Conservation (phyloP, 2,888 invertebrate genomes). For the Orthonevra nobilis region DNA sequence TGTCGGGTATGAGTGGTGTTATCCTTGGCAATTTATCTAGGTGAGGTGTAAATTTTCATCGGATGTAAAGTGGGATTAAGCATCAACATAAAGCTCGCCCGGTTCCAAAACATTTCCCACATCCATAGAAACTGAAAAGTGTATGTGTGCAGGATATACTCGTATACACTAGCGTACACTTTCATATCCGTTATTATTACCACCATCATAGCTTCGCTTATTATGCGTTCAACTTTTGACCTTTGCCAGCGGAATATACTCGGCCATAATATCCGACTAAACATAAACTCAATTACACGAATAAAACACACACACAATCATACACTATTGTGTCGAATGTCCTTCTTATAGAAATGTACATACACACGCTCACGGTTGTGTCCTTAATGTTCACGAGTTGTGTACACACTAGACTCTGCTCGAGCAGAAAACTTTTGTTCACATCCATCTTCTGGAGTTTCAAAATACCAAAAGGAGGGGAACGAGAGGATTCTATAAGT, state of each 20-base stretch:
- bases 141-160: not conserved
- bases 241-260: slow-evolving; percentile 41
- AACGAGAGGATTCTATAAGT: not conserved
- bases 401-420: not conserved
- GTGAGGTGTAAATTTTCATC: slow-evolving; percentile 64
- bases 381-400: slow-evolving; percentile 19
- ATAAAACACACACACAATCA: not conserved
- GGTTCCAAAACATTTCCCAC: too few relatives aligned
- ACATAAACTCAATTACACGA: slow-evolving; percentile 55
- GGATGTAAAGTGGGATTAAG: slow-evolving; percentile 58
- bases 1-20: slow-evolving; percentile 19
- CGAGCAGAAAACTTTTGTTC: slow-evolving; percentile 11
- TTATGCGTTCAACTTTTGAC: slow-evolving; percentile 57
- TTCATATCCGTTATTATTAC: slow-evolving; percentile 34
- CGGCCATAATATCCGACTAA: slow-evolving; percentile 39
- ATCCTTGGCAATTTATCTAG: slow-evolving; percentile 62
- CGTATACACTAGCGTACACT: not conserved
- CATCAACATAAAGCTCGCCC: slow-evolving; percentile 55
- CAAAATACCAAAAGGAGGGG: slow-evolving; percentile 6
- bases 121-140: too few relatives aligned
- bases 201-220: slow-evolving; percentile 41
- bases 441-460: slow-evolving; percentile 11
- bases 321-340: too few relatives aligned
- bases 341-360: too few relatives aligned
- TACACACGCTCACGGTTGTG: too few relatives aligned